Base-by-base conservation (phyloP, 2,797 vertebrate genomes). In the Leptoclinus maculatus region DNA sequence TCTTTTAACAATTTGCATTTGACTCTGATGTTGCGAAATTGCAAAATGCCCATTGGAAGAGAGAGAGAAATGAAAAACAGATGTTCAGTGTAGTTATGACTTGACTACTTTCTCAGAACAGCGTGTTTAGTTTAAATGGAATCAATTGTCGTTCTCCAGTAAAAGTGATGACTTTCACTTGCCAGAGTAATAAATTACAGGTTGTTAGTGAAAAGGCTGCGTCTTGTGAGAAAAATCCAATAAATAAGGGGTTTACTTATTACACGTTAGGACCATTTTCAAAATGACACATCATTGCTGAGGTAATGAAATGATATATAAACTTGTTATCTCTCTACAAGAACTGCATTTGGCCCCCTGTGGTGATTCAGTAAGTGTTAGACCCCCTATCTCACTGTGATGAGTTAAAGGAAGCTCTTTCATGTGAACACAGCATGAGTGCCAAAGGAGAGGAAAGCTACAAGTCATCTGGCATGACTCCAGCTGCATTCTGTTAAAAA, bases 21-120 rank as follows among this genome's bases (percentile, higher is more conserved):
- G 12, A 74, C 7, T 62, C 36, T 14, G 23, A 8, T 62, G 47
- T 87, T 89, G 58, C n/a, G 19, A 64, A 87, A 87, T 34, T 59
- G 38, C n/a, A 13, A 54, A 66, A 68, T 62, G 2, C 7, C 57
- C 11, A 51, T 0, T 59, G 27, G 38, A 60, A 11, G 25, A 66
- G 45, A 66, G 45, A 5, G 11, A 5, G 5, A 60, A 83, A 93
- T 89, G 58, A 75, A 41, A 85, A 70, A 7, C 93, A 93, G 82
- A 89, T 78, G 82, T 74, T 76, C 12, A 5, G 7, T 9, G 12
- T 13, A 5, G 53, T 43, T 53, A 47, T 23, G 21, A 32, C 14
- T n/a, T 3, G 34, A 38, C 4, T 34, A 23, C 66, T 62, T 68
- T 60, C 53, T 49, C 69, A 73, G 68, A 49, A 64, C 62, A 36